A percentile compares a stretch with the other conserved stretches of the same genome.
Evolutionary conservation across 53 echinoderm and acorn worm genomes (phyloP).

Genomic region (Holothuria scabra): DNA sequence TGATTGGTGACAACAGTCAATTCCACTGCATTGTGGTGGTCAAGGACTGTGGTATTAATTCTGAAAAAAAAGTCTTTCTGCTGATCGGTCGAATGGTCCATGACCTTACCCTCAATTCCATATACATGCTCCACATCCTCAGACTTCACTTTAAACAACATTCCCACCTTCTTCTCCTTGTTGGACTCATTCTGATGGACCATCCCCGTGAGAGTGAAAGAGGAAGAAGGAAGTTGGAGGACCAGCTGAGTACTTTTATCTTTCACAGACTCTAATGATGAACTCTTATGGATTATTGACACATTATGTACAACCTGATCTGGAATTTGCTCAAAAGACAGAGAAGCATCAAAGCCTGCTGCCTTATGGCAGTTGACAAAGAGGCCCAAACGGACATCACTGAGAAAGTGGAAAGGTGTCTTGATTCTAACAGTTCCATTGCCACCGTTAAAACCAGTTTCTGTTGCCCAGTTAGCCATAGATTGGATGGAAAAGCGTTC

Average conservation of each 20-base stretch:
- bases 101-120: conserved; percentile 10
- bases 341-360: background rate
- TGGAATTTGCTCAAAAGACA: background rate
- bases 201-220: background rate
- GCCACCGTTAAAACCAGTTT: too few species aligned
- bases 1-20: too few species aligned
- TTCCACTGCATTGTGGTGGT: background rate
- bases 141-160: background rate
- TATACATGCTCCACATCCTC: background rate
- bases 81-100: background rate
- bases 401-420: background rate
- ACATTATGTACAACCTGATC: background rate
- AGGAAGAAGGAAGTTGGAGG: background rate
- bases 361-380: background rate
- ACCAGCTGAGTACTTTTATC: background rate
- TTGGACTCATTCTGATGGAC: background rate
- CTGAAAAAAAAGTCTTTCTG: background rate
- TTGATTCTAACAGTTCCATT: background rate
- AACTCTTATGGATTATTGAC: background rate
- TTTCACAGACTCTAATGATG: too few species aligned
- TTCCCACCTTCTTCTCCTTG: background rate
- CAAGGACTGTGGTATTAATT: conserved; percentile 7
- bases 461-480: background rate
- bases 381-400: background rate
- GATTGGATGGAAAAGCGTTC: background rate